These are phyloP conservation scores for Didymodactylos carnosus DNA, from an alignment of 2,888 invertebrate species.

Conservation along the genomic window DNA sequence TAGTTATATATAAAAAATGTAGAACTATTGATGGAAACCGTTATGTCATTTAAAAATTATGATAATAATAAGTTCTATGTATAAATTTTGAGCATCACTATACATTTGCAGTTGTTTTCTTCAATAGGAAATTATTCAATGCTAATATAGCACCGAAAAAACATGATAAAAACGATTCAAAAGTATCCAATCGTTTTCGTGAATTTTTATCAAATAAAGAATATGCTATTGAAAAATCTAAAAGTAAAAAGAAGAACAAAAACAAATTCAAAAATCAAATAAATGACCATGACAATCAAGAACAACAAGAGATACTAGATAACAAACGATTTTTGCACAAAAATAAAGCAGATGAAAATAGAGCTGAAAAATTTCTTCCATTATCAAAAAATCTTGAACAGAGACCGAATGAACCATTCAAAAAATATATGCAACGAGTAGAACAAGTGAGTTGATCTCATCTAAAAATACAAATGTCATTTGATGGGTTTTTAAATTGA, in stretches of 20 bases:
- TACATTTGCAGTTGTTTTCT: not conserved
- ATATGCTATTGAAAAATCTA: not conserved
- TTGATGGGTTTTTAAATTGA: not conserved
- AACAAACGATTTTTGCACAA: too few relatives aligned
- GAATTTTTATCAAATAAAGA: not conserved
- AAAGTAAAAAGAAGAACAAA: not conserved
- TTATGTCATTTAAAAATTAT: too few relatives aligned
- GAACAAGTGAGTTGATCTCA: not conserved
- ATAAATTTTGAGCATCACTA: not conserved
- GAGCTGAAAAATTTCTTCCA: too few relatives aligned
- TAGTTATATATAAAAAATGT: too few relatives aligned
- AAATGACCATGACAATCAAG: not conserved
- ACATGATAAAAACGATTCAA: not conserved
- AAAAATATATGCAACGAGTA: not conserved
- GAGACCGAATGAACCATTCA: not conserved
- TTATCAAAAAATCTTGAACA: too few relatives aligned
- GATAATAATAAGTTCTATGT: too few relatives aligned
- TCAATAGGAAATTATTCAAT: not conserved
- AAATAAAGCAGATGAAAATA: too few relatives aligned
- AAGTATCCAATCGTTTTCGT: not conserved
- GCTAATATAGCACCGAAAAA: conserved; percentile 10
- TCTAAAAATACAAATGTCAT: not conserved
- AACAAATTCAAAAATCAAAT: not conserved
- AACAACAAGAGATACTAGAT: too few relatives aligned
- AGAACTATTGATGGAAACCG: too few relatives aligned